Evolutionary conservation across 2,797 vertebrate genomes (phyloP).

Genomic region (Spea hammondii): DNA sequence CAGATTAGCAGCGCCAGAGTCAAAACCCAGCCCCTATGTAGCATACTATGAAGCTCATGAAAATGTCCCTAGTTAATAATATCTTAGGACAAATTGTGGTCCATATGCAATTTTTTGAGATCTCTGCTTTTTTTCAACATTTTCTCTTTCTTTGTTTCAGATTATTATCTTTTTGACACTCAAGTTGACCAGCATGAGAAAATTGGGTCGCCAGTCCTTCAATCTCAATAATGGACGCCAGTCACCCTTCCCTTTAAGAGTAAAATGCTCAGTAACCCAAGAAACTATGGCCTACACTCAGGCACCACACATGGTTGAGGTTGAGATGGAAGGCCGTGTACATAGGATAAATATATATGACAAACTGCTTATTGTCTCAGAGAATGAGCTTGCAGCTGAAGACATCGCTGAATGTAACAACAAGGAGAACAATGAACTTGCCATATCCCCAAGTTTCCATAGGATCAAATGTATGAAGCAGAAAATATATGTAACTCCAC

Average conservation of each 20-base stretch:
- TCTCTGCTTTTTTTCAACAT: no score
- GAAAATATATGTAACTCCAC: conserved; percentile 55
- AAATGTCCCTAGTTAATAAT: no score
- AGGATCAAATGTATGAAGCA: conserved; percentile 81
- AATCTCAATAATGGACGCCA: conserved; percentile 65
- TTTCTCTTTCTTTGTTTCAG: no score
- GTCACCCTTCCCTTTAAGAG: conserved; percentile 85
- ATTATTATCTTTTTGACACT: no score
- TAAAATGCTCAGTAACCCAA: conserved; percentile 84
- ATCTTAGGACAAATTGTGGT: no score
- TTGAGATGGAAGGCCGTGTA: conserved; percentile 92
- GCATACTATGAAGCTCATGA: no score
- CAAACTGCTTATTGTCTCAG: conserved; percentile 87
- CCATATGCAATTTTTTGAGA: no score
- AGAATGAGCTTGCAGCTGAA: conserved; percentile 94
- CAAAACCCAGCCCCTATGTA: no score
- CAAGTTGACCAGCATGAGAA: no score
- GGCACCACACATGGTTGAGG: conserved; percentile 95
- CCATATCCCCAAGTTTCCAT: conserved; percentile 71
- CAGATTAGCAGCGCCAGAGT: no score
- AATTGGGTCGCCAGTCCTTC: no score
- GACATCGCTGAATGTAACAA: conserved; percentile 96
- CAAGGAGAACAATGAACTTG: conserved; percentile 95
- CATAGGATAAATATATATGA: conserved; percentile 95
- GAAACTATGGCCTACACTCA: conserved; percentile 94